These are phyloP conservation scores for Oscheius myriophilus DNA, from an alignment of 2,888 invertebrate species.

Conservation along the genomic window DNA sequence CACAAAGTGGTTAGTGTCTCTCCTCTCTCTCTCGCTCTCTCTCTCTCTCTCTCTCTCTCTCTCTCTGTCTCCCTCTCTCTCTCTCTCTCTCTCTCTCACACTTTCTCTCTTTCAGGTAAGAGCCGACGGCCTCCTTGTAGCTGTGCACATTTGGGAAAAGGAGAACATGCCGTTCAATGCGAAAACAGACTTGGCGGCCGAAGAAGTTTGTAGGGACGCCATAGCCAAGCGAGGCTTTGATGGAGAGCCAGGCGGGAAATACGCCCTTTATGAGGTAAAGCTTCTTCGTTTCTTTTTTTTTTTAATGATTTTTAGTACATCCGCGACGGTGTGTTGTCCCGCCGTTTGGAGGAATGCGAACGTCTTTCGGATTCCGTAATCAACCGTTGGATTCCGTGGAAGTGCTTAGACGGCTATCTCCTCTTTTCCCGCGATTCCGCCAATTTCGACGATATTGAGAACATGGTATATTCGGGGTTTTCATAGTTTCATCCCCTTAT, in stretches of 20 bases:
- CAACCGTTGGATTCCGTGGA: conserved; percentile 48
- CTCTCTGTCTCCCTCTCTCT: too few species aligned
- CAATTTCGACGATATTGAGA: conserved; percentile 32
- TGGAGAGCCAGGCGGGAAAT: conserved; percentile 39
- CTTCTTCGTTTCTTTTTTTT: neutral
- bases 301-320: conserved; percentile 26
- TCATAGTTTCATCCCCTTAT: neutral
- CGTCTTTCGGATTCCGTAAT: conserved; percentile 45
- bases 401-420: conserved; percentile 39
- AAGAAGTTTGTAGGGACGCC: conserved; percentile 47
- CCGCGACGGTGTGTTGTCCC: conserved; percentile 33
- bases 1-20: conserved; percentile 3
- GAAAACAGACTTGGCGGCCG: conserved; percentile 55
- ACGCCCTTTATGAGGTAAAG: conserved; percentile 60
- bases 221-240: conserved; percentile 41
- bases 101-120: neutral
- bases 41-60: neutral
- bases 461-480: conserved; percentile 30
- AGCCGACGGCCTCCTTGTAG: conserved; percentile 62
- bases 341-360: conserved; percentile 39
- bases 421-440: conserved; percentile 42
- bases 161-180: conserved; percentile 69
- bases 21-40: neutral
- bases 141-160: conserved; percentile 64
- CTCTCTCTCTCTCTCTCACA: neutral